Percentiles rank a stretch among this genome's conserved stretches.
Evolutionary conservation across 2,888 invertebrate genomes (phyloP).

Genomic region (Emmelina monodactyla): DNA sequence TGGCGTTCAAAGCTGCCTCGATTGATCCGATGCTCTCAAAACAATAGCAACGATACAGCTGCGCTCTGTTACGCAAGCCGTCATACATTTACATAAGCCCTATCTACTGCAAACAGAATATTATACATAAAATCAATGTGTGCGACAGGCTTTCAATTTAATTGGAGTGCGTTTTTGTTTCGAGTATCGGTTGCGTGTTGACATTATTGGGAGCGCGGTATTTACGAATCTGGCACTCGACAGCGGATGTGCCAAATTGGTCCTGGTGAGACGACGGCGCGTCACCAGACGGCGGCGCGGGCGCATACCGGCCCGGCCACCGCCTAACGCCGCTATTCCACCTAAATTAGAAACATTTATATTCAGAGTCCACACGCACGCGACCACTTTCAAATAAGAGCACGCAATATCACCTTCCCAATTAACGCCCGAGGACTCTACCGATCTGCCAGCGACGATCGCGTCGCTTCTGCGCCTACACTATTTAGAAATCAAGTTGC

Average conservation of each 20-base stretch:
- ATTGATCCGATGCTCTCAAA: conserved; percentile 37
- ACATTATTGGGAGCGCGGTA: conserved; percentile 34
- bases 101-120: too few species aligned
- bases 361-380: conserved; percentile 23
- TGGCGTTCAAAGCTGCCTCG: conserved; percentile 38
- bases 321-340: conserved; percentile 34
- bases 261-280: conserved; percentile 41
- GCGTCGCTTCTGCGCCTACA: conserved; percentile 38
- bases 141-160: too few species aligned
- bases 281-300: conserved; percentile 52
- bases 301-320: conserved; percentile 57
- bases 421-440: conserved; percentile 25
- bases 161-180: conserved; percentile 22
- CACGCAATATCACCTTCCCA: conserved; percentile 25
- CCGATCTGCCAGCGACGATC: conserved; percentile 27
- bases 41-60: conserved; percentile 34
- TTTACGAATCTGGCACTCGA: conserved; percentile 49
- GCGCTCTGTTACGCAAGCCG: conserved; percentile 33
- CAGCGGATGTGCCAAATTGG: conserved; percentile 64
- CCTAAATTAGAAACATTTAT: conserved; percentile 29
- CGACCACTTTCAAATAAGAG: conserved; percentile 18
- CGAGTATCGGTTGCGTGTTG: conserved; percentile 24
- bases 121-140: too few species aligned
- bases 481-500: conserved; percentile 56
- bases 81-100: too few species aligned